A percentile compares a stretch with the other conserved stretches of the same genome.
Evolutionary conservation across 2,113 vertebrate species (phyloP).

Genomic region (Rattus norvegicus): DNA sequence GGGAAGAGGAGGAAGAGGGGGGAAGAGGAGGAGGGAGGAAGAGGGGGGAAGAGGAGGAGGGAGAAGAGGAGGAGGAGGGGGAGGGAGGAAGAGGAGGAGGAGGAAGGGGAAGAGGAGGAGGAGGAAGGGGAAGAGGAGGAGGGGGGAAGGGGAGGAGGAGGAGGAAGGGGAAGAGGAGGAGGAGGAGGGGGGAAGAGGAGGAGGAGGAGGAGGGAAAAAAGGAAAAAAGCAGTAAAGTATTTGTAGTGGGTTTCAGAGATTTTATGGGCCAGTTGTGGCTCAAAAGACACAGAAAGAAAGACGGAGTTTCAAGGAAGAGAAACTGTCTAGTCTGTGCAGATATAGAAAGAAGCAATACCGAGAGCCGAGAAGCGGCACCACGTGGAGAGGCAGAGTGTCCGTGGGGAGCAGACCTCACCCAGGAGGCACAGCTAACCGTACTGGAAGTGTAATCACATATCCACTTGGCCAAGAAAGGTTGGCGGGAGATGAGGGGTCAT

Average conservation of each 20-base stretch:
- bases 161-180: not conserved
- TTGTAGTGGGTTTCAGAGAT: constrained; percentile 19
- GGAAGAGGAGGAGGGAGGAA: not conserved
- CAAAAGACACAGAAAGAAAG: constrained; percentile 13
- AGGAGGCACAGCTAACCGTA: constrained; percentile 13
- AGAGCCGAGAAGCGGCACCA: not conserved
- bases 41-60: not conserved
- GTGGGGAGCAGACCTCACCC: not conserved
- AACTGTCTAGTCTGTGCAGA: not conserved
- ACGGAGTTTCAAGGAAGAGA: not conserved
- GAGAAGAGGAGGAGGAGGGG: not conserved
- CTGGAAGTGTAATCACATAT: constrained; percentile 19
- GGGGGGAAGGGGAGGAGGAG: no score
- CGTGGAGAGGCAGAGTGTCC: not conserved
- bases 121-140: not conserved
- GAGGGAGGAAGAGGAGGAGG: not conserved
- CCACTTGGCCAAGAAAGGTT: constrained; percentile 39
- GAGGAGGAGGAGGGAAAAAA: no score
- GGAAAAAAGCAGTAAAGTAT: not conserved
- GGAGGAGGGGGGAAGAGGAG: no score
- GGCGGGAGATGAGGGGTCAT: not conserved
- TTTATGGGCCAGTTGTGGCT: not conserved
- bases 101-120: not conserved
- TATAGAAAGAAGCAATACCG: constrained; percentile 1
- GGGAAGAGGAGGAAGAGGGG: not conserved